phyloP scores from a whole-genome alignment of 1,140 invertebrate species.

The Zelostemma sp. region DNA sequence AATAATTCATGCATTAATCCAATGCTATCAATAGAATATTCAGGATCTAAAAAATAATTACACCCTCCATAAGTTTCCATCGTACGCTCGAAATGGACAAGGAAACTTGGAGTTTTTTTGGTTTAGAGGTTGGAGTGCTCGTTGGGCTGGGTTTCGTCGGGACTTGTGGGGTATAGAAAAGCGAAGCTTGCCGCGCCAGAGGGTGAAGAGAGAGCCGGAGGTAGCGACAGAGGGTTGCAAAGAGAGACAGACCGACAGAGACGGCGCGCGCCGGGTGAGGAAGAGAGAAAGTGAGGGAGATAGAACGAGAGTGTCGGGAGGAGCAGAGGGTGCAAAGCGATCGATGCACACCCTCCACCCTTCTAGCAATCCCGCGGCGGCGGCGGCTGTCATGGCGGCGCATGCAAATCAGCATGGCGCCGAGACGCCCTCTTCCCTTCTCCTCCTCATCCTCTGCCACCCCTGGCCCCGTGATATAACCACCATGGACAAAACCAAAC shows the following conservation, averaged over 20 bases:
- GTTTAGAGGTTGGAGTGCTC: constrained; percentile 50
- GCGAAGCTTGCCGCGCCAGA: constrained; percentile 28
- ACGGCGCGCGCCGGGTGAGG: constrained; percentile 19
- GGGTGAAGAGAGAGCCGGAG: constrained; percentile 34
- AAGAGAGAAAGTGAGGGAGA: constrained; percentile 1
- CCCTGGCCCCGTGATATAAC: constrained; percentile 44
- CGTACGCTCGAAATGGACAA: constrained; percentile 39
- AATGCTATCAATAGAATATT: not conserved
- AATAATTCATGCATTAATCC: not conserved
- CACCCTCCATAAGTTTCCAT: constrained; percentile 31
- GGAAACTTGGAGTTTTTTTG: constrained; percentile 45
- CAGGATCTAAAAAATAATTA: constrained; percentile 17
- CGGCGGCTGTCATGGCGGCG: constrained; percentile 68
- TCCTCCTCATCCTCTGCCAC: constrained; percentile 17
- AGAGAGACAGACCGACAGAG: too few species aligned
- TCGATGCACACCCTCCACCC: constrained; percentile 65
- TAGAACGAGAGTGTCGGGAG: constrained; percentile 25
- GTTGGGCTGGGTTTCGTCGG: constrained; percentile 53
- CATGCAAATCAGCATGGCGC: constrained; percentile 72
- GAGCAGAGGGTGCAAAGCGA: constrained; percentile 57
- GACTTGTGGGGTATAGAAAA: constrained; percentile 38
- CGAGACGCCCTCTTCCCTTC: constrained; percentile 63
- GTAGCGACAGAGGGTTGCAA: constrained; percentile 23
- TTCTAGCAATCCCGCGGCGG: constrained; percentile 56
- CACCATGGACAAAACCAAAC: constrained; percentile 63